These are phyloP conservation scores for Eretmochelys imbricata DNA, from an alignment of 2,113 vertebrate genomes.

Conservation along the genomic window DNA sequence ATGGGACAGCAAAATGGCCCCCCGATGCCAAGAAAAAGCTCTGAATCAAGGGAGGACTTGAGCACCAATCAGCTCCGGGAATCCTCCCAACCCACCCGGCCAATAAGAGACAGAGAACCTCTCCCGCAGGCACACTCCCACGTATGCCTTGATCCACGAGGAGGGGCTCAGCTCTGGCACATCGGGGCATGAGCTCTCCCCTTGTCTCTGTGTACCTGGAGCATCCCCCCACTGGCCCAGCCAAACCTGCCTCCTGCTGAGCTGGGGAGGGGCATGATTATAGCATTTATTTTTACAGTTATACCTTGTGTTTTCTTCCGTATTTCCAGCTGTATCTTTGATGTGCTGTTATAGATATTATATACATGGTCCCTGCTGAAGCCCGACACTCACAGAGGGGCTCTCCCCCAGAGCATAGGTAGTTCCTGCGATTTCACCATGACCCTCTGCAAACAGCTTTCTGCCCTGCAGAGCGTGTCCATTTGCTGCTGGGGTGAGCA, in stretches of 20 bases:
- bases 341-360: neutral
- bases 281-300: too few relatives aligned
- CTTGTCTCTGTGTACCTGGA: neutral
- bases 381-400: neutral
- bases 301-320: neutral
- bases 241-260: neutral
- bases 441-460: neutral
- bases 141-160: neutral
- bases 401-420: neutral
- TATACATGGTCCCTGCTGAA: fast-evolving
- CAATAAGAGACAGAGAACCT: too few relatives aligned
- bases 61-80: neutral
- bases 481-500: neutral
- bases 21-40: neutral
- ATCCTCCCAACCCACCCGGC: too few relatives aligned
- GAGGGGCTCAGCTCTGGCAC: neutral
- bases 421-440: neutral
- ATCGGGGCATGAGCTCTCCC: neutral
- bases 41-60: neutral
- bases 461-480: neutral
- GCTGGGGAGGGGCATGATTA: too few relatives aligned
- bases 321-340: neutral
- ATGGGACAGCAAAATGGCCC: neutral
- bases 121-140: neutral
- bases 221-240: too few relatives aligned